Base-by-base conservation (phyloP, 1,140 invertebrate species). In the Macrobrachium rosenbergii region DNA sequence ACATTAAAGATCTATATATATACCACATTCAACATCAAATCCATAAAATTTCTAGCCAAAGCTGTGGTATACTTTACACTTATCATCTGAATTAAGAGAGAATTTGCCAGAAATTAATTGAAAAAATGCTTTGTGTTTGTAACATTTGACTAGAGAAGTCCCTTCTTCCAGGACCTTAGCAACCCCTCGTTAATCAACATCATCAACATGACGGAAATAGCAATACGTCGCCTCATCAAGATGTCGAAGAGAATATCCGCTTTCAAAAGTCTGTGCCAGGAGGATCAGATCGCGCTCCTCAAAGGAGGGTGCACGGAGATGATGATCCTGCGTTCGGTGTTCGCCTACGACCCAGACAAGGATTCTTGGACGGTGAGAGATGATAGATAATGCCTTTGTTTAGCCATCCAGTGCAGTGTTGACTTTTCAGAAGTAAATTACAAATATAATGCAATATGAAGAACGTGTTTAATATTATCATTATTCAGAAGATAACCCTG, bases 241-340 rank as follows among this genome's bases (percentile, higher is more conserved):
- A 97, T 98, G 95, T 95, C 96, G 0, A 98, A 98, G 90, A 96
- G 96, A 91, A 96, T 98, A 62, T 95, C 94, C 89, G 95, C 95
- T 37, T 98, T 97, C 91, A 96, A 96, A 91, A 96, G 95, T 90
- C 96, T 98, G 94, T 98, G 96, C 90, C 96, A 97, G 91, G 96
- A 97, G 90, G 97, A 98, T 93, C 97, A 98, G 92, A 94, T 98
- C 72, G 96, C 96, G 21, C 92, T 98, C 17, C 92, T 98, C 0
- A 98, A 99, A 92, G 96, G 96, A 14, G 95, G 95, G 0, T 97
- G 96, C 88, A 97, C 96, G 80, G 96, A 98, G 93, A 96, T 99
- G 94, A 96, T 98, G 95, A 96, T 98, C 59, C 93, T 98, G 23
- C 93, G 97, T 52, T 97, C 97, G 87, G 96, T 96, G 0, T 95